Evolutionary conservation across 2,113 vertebrate species (phyloP), one percentile per base, ranked within the genome.

Genomic region (Cyprinodon brontotheroides): DNA sequence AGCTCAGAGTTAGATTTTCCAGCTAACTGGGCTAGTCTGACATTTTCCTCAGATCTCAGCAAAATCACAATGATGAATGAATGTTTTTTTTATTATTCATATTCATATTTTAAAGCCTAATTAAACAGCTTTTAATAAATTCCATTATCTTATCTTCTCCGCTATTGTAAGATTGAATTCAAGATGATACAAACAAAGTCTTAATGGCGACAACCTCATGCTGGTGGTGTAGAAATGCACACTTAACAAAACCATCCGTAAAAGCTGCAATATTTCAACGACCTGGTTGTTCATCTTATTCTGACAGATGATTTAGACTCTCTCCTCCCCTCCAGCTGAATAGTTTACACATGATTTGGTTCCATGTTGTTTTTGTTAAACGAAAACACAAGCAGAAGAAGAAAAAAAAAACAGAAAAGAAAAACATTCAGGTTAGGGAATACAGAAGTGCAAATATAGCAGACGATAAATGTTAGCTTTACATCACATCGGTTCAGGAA

Each of bases 331-430:
- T 43, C 20, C 15, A 77, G 60, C 47, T 9, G 53, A 57, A 22
- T 14, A 39, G 39, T 64, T 64, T 64, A 41, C n/a, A 64, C 60
- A 64, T 40, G 70, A 77, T 70, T 45, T 38, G 45, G 63, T 37
- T 77, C 47, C 47, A 64, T 70, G 67, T 61, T 41, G 50, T 57
- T 62, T 36, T 63, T 63, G 57, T 38, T 60, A 66, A 15, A 75
- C 40, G 62, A 38, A 47, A 15, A 29, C 29, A 29, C 29, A 29
- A 29, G 29, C 29, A 29, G 29, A 29, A 29, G 29, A 29, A 29
- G 29, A 29, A 29, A 29, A 29, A 29, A 29, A 29, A 29, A 29
- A 29, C 29, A 29, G 29, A 22, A 68, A 37, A 47, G 20, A 75
- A 48, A 36, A 50, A 50, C 48, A 50, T 17, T 15, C 48, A 50